phyloP scores from a whole-genome alignment of 2,113 vertebrate genomes.

The Leucoraja erinaceus region DNA sequence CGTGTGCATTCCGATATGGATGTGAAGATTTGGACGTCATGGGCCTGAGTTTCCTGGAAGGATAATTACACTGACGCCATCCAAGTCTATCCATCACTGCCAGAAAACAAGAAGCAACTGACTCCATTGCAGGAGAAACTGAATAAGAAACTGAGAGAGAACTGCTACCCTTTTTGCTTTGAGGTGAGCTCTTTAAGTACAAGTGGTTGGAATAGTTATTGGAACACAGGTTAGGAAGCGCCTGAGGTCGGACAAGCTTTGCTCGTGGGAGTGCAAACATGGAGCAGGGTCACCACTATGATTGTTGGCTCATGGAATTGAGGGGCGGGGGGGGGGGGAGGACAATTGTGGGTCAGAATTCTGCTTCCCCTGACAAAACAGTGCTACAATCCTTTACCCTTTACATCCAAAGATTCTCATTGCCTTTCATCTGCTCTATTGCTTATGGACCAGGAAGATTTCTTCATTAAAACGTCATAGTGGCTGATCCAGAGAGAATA shows the following conservation, averaged over 20 bases:
- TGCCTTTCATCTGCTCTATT: too few species aligned
- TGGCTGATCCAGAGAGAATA: too few species aligned
- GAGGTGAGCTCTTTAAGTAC: conserved; percentile 53
- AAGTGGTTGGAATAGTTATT: neutral
- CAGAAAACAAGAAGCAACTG: conserved; percentile 47
- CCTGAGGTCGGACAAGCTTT: too few species aligned
- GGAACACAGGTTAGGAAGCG: neutral
- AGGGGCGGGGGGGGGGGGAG: neutral
- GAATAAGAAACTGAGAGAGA: conserved; percentile 69
- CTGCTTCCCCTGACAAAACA: too few species aligned
- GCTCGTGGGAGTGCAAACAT: too few species aligned
- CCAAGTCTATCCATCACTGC: conserved; percentile 65
- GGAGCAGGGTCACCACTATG: too few species aligned
- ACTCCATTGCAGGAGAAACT: conserved; percentile 68
- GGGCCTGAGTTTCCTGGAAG: conserved; percentile 75
- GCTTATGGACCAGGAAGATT: too few species aligned
- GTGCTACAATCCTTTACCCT: too few species aligned
- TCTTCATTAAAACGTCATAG: too few species aligned
- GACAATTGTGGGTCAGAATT: neutral
- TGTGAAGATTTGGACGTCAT: conserved; percentile 80
- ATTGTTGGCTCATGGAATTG: too few species aligned
- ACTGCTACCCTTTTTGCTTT: conserved; percentile 72
- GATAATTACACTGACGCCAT: conserved; percentile 69
- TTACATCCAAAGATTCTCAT: too few species aligned
- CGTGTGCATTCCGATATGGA: conserved; percentile 80